A percentile compares a stretch with the other conserved stretches of the same genome.
These are phyloP conservation scores for Amazona guildingii DNA, from an alignment of 2,113 vertebrate species.

Conservation along the genomic window DNA sequence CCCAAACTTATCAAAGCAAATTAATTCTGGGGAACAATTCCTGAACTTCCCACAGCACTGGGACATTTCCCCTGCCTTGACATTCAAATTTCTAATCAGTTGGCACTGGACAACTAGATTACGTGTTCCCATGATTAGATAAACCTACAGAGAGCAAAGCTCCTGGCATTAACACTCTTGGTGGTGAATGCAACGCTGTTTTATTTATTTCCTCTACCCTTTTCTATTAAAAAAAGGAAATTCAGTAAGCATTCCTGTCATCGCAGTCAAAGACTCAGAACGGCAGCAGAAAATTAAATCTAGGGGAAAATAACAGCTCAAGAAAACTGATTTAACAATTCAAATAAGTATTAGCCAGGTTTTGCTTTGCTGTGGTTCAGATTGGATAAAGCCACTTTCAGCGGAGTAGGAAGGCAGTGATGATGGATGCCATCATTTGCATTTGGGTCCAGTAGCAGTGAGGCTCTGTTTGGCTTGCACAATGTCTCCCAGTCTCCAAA, in stretches of 20 bases:
- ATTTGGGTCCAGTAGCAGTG: neutral
- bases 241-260: neutral
- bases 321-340: neutral
- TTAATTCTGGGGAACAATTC: neutral
- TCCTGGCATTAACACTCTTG: neutral
- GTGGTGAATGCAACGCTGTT: neutral
- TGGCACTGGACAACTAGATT: neutral
- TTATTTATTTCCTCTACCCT: neutral
- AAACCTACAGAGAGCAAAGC: neutral
- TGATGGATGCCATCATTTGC: neutral
- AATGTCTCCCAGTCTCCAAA: neutral
- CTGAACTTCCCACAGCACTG: neutral
- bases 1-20: neutral
- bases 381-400: neutral
- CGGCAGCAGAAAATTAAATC: neutral
- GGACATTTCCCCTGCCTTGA: neutral
- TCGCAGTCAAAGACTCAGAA: neutral
- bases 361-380: neutral
- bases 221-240: neutral
- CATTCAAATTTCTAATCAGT: neutral
- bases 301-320: neutral
- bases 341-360: neutral
- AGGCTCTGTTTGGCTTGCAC: neutral
- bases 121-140: neutral
- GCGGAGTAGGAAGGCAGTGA: neutral